Evolutionary conservation across 2,888 invertebrate genomes (phyloP).

Genomic region (Bellardia pandia): DNA sequence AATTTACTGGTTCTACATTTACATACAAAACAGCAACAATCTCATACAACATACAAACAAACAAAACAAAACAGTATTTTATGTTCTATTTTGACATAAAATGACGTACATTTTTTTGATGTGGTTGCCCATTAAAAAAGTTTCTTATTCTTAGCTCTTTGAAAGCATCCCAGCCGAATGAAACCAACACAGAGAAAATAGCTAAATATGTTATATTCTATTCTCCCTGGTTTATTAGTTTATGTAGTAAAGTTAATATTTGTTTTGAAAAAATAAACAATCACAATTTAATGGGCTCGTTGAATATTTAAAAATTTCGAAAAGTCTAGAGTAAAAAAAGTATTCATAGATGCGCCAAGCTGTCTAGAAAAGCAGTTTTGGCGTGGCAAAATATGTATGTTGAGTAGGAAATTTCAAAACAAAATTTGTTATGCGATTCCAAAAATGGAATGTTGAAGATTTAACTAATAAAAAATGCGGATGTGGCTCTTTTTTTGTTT

Average conservation of each 20-base stretch:
- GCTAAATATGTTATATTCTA: conserved; percentile 36
- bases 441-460: conserved; percentile 56
- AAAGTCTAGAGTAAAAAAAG: conserved; percentile 23
- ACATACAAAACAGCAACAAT: conserved; percentile 9
- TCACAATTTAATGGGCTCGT: conserved; percentile 53
- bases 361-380: conserved; percentile 58
- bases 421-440: conserved; percentile 31
- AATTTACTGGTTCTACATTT: conserved; percentile 47
- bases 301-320: conserved; percentile 27
- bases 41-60: background rate
- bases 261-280: conserved; percentile 56
- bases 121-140: conserved; percentile 59
- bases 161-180: conserved; percentile 32
- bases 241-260: conserved; percentile 54
- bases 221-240: conserved; percentile 53
- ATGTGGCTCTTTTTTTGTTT: conserved; percentile 51
- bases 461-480: conserved; percentile 46
- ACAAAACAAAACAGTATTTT: conserved; percentile 34
- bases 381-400: conserved; percentile 14
- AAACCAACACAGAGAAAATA: conserved; percentile 37
- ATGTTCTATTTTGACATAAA: conserved; percentile 56
- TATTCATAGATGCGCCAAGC: conserved; percentile 59
- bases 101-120: conserved; percentile 58
- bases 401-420: conserved; percentile 18
- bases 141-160: conserved; percentile 32